phyloP scores from a whole-genome alignment of 2,113 vertebrate genomes.

The Plectropomus leopardus region DNA sequence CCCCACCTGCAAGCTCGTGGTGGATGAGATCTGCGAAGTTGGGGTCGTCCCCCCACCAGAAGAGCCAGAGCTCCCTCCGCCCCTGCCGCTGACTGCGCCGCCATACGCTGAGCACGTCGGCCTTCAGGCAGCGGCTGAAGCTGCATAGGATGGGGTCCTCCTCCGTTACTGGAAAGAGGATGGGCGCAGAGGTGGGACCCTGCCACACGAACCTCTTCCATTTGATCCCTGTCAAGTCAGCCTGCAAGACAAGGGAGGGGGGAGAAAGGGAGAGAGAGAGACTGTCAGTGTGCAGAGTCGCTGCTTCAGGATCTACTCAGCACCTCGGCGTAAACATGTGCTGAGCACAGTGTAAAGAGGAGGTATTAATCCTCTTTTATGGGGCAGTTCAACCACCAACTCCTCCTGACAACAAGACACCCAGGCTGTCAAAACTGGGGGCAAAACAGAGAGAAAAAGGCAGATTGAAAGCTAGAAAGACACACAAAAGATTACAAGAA shows the following conservation, averaged over 20 bases:
- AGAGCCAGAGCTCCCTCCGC: conserved; percentile 96
- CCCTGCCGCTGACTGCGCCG: conserved; percentile 94
- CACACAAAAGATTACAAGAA: conserved; percentile 11
- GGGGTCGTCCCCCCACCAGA: conserved; percentile 99
- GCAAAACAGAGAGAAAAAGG: background rate
- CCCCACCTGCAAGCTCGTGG: conserved; percentile 92
- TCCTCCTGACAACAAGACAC: conserved; percentile 42
- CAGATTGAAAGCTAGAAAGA: background rate
- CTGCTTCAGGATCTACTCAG: conserved; percentile 63
- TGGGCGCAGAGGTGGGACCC: conserved; percentile 96
- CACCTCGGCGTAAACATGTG: conserved; percentile 53
- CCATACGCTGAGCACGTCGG: conserved; percentile 96
- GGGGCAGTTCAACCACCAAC: conserved; percentile 44
- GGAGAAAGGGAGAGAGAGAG: conserved; percentile 5
- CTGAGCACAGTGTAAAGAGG: conserved; percentile 63
- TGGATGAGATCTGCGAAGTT: conserved; percentile 97
- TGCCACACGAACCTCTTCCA: conserved; percentile 98
- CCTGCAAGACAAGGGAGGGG: conserved; percentile 79
- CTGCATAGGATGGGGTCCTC: conserved; percentile 99
- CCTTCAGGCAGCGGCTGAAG: conserved; percentile 97
- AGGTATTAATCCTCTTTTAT: conserved; percentile 72
- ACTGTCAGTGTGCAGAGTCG: conserved; percentile 44
- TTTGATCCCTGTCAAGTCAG: conserved; percentile 98
- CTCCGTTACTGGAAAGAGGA: conserved; percentile 97
- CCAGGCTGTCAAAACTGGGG: conserved; percentile 7